Evolutionary conservation across 2,888 invertebrate species (phyloP).

Genomic region (Callimorpha dominula): DNA sequence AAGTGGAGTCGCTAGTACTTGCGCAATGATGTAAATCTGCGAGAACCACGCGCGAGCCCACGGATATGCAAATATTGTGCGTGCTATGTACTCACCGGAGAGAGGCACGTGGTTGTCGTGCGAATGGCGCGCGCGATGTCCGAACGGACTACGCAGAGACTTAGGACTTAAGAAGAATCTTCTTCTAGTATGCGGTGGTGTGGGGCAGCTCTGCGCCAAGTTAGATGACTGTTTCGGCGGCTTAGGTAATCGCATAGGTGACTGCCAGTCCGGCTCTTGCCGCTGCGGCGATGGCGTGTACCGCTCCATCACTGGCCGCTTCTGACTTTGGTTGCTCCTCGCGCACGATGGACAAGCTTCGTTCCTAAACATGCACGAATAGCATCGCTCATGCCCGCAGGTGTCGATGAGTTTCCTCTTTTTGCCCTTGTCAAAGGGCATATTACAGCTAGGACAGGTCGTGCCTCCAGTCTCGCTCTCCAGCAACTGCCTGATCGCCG

Average conservation of each 20-base stretch:
- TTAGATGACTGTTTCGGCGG: slow-evolving; percentile 86
- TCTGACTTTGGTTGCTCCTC: slow-evolving; percentile 72
- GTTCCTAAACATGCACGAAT: slow-evolving; percentile 97
- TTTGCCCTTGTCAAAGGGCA: slow-evolving; percentile 98
- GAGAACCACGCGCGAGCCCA: slow-evolving; percentile 60
- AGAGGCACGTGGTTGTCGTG: slow-evolving; percentile 89
- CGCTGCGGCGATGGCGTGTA: slow-evolving; percentile 82
- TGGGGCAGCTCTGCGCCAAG: slow-evolving; percentile 91
- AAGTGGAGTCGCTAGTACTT: slow-evolving; percentile 43
- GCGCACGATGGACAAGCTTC: slow-evolving; percentile 96
- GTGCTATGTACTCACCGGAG: slow-evolving; percentile 87
- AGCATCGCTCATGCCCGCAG: slow-evolving; percentile 98
- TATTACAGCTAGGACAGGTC: slow-evolving; percentile 94
- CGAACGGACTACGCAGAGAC: slow-evolving; percentile 92
- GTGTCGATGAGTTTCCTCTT: slow-evolving; percentile 97
- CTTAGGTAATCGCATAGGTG: slow-evolving; percentile 87
- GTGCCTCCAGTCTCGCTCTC: slow-evolving; percentile 91
- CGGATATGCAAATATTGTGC: slow-evolving; percentile 50
- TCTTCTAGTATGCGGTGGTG: slow-evolving; percentile 91
- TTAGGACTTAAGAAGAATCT: slow-evolving; percentile 94
- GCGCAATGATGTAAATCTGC: slow-evolving; percentile 71
- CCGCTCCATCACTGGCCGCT: slow-evolving; percentile 78
- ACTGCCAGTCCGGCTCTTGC: slow-evolving; percentile 79
- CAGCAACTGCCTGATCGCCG: slow-evolving; percentile 92
- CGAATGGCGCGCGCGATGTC: slow-evolving; percentile 83